phyloP scores from a whole-genome alignment of 2,797 vertebrate genomes.

The Platyrinchus mystaceus region DNA sequence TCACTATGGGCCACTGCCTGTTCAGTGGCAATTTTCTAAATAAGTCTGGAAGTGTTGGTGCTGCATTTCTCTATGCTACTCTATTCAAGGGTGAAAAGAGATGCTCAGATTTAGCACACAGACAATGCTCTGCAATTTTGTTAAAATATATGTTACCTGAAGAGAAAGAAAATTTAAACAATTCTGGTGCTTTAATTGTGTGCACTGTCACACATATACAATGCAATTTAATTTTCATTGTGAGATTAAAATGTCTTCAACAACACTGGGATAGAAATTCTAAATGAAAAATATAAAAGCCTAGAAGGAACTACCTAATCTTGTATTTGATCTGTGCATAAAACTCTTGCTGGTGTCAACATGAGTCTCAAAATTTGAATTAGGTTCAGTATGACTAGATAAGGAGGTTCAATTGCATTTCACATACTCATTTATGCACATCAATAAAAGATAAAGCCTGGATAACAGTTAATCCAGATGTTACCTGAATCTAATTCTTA shows the following conservation, averaged over 20 bases:
- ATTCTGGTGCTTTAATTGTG: not conserved
- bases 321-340: slow-evolving; percentile 7
- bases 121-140: not conserved
- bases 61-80: not conserved
- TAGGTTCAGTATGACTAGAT: not conserved
- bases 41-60: not conserved
- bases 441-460: not conserved
- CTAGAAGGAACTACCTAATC: not conserved
- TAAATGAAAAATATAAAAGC: not conserved
- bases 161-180: not conserved
- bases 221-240: not conserved
- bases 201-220: not conserved
- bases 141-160: not conserved
- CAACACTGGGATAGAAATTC: not conserved
- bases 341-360: slow-evolving; percentile 2
- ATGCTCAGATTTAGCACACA: slow-evolving; percentile 1
- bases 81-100: not conserved
- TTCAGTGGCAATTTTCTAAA: not conserved
- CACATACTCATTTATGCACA: not conserved
- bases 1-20: not conserved
- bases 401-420: not conserved
- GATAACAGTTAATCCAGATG: slow-evolving; percentile 17
- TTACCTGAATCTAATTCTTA: not conserved
- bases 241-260: not conserved
- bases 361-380: slow-evolving; percentile 1